Evolutionary conservation across 1,140 invertebrate genomes (phyloP), one percentile per base, ranked within the genome.

Genomic region (Tribolium madens): DNA sequence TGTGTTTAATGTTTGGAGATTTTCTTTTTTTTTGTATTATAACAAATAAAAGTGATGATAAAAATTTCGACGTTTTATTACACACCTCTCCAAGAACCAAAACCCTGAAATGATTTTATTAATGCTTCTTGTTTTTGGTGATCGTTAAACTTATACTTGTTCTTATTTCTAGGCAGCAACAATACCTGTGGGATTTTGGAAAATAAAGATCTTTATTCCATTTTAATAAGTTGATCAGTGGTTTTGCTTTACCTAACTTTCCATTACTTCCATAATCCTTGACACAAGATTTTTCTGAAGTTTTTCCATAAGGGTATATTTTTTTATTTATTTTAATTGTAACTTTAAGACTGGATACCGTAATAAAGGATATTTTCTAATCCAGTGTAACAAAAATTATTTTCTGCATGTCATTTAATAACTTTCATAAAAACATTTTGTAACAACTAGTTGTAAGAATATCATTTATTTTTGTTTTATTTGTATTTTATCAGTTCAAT

Each of bases 151-250:
- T 48, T 14, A 53, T 77, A 42, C 47, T 42, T 9, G 5, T 52
- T 86, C 88, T 81, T 87, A 86, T 88, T 89, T 89, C 74, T 87
- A 88, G 88, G 87, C 84, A 86, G 82, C 84, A 85, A 83, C 84
- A 84, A 80, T 84, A 83, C 84, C 82, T 81, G 83, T 84, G 81
- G 84, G 83, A 86, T 86, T 88, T 87, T 86, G 87, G 84, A 88
- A 88, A 64, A 88, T 88, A 88, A 88, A 87, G 84, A 88, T 83
- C 85, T 86, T 86, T 88, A 86, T 88, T 88, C 85, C 84, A 85
- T 82, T 86, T 86, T 85, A 80, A 85, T 72, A 78, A 75, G 76
- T 69, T 77, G 70, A 78, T 76, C 76, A 81, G 80, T 81, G 80
- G 79, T 82, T 83, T 81, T 83, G 79, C 36, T 79, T 70, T 46